A percentile compares a stretch with the other conserved stretches of the same genome.
Evolutionary conservation across 2,113 vertebrate species (phyloP).

Genomic region (Halichoerus grypus): DNA sequence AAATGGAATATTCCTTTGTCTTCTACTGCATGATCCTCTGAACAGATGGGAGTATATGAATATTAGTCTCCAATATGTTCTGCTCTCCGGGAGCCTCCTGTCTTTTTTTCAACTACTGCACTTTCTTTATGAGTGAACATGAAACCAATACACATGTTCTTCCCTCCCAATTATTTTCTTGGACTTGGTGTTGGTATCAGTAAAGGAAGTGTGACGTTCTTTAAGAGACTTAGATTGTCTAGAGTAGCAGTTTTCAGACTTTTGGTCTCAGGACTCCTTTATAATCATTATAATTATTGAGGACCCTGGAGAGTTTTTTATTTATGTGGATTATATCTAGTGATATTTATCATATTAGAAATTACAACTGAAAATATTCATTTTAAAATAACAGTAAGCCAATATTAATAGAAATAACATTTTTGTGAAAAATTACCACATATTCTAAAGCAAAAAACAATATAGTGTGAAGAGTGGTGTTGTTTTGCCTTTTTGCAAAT

Average conservation of each 20-base stretch:
- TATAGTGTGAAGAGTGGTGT: background rate
- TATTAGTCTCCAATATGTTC: background rate
- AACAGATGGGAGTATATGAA: background rate
- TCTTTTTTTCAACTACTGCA: background rate
- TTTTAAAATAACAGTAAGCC: background rate
- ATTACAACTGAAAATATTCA: background rate
- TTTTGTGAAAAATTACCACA: background rate
- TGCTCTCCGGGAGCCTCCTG: background rate
- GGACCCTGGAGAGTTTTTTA: background rate
- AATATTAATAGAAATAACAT: background rate
- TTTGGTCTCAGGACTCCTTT: background rate
- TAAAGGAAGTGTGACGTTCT: background rate
- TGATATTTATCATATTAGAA: background rate
- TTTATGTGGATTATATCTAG: background rate
- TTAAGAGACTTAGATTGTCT: background rate
- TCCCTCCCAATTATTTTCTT: background rate
- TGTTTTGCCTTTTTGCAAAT: conserved; percentile 40
- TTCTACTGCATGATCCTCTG: background rate
- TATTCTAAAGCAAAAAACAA: background rate
- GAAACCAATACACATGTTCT: background rate
- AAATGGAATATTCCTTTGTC: background rate
- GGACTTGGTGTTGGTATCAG: background rate
- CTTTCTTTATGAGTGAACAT: background rate
- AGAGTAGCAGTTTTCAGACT: background rate
- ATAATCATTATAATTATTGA: background rate